Conservation (phyloP, 1,140 invertebrate species). For the Orius insidiosus region DNA sequence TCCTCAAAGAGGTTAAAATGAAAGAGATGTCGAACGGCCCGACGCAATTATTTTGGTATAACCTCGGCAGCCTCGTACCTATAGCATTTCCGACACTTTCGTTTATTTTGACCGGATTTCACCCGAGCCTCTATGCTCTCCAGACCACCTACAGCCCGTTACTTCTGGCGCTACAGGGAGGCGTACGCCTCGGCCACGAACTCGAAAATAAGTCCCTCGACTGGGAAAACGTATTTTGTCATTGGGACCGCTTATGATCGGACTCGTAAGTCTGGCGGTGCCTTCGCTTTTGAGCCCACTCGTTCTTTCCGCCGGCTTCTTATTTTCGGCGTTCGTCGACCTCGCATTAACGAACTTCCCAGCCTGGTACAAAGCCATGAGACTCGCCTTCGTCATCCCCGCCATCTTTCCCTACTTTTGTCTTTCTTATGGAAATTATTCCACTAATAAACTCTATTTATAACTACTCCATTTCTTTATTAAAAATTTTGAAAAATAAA, state of each 20-base stretch:
- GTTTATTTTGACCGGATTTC: constrained; percentile 12
- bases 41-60: constrained; percentile 13
- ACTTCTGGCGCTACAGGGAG: constrained; percentile 16
- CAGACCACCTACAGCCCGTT: constrained; percentile 16
- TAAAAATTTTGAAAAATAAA: no score
- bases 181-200: constrained; percentile 14
- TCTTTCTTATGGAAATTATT: constrained; percentile 8
- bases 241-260: constrained; percentile 13
- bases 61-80: constrained; percentile 14
- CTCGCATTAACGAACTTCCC: constrained; percentile 11
- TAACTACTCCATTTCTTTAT: no score
- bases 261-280: constrained; percentile 13
- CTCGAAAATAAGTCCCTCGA: constrained; percentile 4
- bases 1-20: constrained; percentile 5
- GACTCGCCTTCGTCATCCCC: constrained; percentile 8
- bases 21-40: constrained; percentile 4
- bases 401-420: constrained; percentile 11
- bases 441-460: neutral
- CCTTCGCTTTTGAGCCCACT: constrained; percentile 14
- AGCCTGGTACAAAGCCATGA: constrained; percentile 15
- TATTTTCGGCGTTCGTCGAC: constrained; percentile 10
- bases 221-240: constrained; percentile 13
- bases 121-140: constrained; percentile 8
- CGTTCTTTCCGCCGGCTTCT: constrained; percentile 11
- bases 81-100: constrained; percentile 13